Base-by-base conservation (phyloP, 2,113 vertebrate species). In the Ariopsis seemanni region DNA sequence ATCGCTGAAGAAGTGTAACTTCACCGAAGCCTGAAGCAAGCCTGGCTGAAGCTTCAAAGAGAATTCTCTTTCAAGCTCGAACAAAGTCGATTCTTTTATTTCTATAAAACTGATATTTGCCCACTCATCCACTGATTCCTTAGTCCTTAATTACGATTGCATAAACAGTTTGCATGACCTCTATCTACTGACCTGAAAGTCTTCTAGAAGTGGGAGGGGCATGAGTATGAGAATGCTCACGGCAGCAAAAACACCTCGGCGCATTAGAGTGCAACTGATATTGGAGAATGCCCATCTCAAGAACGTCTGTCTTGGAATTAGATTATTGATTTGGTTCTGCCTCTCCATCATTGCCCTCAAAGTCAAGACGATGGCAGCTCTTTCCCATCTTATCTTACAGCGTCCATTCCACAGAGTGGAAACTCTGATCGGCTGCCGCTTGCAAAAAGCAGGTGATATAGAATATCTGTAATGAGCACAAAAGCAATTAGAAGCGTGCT, bases 321-420 rank as follows among this genome's bases (percentile, higher is more conserved):
- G 86, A 85, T 85, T 91, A 91, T 92, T 75, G 90, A 92, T 91
- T 88, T 3, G 22, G 50, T 75, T 85, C 83, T 82, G 50, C 72
- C 83, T 77, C 75, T 72, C 82, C 63, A 85, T 71, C 87, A 77
- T 79, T 82, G 81, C 88, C 72, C 60, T 89, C 84, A 80, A 90
- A 90, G 82, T 88, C 82, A 85, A 85, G 85, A 62, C 30, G 30
- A 82, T 79, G 72, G 48, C 60, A 30, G 83, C 67, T 86, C 77
- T 88, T 82, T 30, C 74, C 58, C 85, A 15, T 55, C 85, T 88
- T 87, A 88, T 87, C 72, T 82, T 85, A 81, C 74, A 88, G 22
- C 48, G 10, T 27, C 63, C 71, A 63, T 30, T 83, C 75, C 27
- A 83, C 34, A 34, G 52, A 71, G 63, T 58, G 72, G 53, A 81